Percentiles rank a stretch among this genome's conserved stretches.
Evolutionary conservation across 2,113 vertebrate species (phyloP).

Genomic region (Paracanthobrama guichenoti): DNA sequence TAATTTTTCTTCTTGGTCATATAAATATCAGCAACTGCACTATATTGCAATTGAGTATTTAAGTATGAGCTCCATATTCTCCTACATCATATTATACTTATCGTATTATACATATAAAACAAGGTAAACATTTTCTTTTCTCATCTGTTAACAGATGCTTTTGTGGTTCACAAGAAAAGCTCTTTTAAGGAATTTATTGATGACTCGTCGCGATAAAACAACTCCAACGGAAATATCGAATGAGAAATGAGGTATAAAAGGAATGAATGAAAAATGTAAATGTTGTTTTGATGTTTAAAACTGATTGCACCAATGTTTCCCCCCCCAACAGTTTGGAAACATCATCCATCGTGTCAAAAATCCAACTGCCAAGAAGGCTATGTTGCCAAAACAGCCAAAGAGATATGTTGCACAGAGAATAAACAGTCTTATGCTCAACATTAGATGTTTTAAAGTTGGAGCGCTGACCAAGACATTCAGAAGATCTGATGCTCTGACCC

Average conservation of each 20-base stretch:
- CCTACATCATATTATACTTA: too few species aligned
- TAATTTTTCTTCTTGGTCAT: too few species aligned
- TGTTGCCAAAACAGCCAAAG: background rate
- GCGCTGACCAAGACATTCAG: slow-evolving; percentile 65
- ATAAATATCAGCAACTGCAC: too few species aligned
- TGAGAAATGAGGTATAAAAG: slow-evolving; percentile 84
- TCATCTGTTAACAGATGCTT: slow-evolving; percentile 4
- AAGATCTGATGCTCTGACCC: slow-evolving; percentile 75
- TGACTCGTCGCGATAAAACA: slow-evolving; percentile 62
- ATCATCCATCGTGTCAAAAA: slow-evolving; percentile 56
- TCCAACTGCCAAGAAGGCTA: background rate
- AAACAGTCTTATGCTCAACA: slow-evolving; percentile 25
- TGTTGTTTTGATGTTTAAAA: background rate
- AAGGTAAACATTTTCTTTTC: background rate
- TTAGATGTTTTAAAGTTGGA: slow-evolving; percentile 48
- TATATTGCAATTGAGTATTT: too few species aligned
- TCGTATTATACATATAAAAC: background rate
- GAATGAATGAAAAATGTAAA: background rate
- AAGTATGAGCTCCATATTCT: too few species aligned
- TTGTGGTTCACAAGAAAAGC: background rate
- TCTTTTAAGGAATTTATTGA: slow-evolving; percentile 47
- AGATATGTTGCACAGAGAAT: background rate
- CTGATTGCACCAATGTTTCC: slow-evolving; percentile 17
- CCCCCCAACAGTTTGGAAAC: slow-evolving; percentile 79
- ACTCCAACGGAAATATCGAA: slow-evolving; percentile 81